These are phyloP conservation scores for Globodera rostochiensis DNA, from an alignment of 1,140 invertebrate genomes.

Conservation along the genomic window DNA sequence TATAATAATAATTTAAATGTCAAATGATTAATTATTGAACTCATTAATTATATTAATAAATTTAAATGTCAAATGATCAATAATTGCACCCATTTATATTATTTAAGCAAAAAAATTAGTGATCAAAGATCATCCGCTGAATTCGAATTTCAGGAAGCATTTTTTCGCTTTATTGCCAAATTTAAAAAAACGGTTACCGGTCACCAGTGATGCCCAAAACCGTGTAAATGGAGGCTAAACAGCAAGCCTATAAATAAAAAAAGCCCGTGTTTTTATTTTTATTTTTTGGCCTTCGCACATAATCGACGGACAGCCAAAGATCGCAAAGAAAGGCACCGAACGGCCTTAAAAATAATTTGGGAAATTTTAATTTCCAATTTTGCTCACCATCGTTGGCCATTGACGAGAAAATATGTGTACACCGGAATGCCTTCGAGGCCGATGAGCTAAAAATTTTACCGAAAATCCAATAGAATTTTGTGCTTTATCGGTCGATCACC, in stretches of 20 bases:
- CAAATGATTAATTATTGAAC: too few species aligned
- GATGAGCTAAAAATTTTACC: slow-evolving; percentile 70
- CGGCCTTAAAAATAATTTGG: slow-evolving; percentile 70
- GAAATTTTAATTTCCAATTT: not conserved
- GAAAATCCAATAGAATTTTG: slow-evolving; percentile 16
- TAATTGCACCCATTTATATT: too few species aligned
- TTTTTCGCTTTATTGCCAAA: too few species aligned
- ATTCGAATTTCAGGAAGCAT: too few species aligned
- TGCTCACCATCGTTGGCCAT: slow-evolving; percentile 80
- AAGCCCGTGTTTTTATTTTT: too few species aligned
- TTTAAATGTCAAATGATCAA: too few species aligned
- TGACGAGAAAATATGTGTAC: slow-evolving; percentile 82
- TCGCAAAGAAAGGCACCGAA: slow-evolving; percentile 93
- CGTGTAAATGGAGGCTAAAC: slow-evolving; percentile 97
- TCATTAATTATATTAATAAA: too few species aligned
- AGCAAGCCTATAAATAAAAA: slow-evolving; percentile 73
- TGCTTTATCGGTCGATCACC: too few species aligned
- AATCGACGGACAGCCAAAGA: slow-evolving; percentile 97
- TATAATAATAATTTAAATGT: too few species aligned
- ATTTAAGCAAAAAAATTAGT: too few species aligned
- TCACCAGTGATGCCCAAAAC: slow-evolving; percentile 97
- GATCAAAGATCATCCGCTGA: too few species aligned
- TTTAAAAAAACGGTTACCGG: slow-evolving; percentile 68
- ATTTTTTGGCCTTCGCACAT: slow-evolving; percentile 70
- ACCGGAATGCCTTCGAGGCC: slow-evolving; percentile 76